phyloP scores from a whole-genome alignment of 2,888 invertebrate genomes.

The Sesamia inferens region DNA sequence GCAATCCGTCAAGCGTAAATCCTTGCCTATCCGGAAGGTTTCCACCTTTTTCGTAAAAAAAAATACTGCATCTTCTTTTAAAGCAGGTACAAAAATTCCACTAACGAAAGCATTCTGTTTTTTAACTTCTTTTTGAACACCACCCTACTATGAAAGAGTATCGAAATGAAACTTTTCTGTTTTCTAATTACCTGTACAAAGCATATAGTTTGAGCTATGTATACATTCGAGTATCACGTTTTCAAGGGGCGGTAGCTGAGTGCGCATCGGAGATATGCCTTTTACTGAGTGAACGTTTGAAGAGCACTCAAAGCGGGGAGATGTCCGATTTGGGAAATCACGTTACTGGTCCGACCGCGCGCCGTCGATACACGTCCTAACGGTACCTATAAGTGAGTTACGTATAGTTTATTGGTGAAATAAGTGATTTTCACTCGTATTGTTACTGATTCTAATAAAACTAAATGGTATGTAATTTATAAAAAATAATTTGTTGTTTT shows the following conservation, averaged over 20 bases:
- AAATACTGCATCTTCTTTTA: slow-evolving; percentile 50
- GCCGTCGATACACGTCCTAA: slow-evolving; percentile 58
- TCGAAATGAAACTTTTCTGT: slow-evolving; percentile 4
- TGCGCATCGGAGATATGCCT: slow-evolving; percentile 76
- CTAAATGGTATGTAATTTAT: slow-evolving; percentile 3
- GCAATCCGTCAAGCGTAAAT: slow-evolving; percentile 66
- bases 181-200: slow-evolving; percentile 44
- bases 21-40: slow-evolving; percentile 58
- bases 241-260: slow-evolving; percentile 72
- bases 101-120: slow-evolving; percentile 2
- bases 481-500: too few relatives aligned
- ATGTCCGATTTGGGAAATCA: slow-evolving; percentile 87
- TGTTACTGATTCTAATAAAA: slow-evolving; percentile 2
- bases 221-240: slow-evolving; percentile 70
- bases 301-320: slow-evolving; percentile 84
- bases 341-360: slow-evolving; percentile 74
- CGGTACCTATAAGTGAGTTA: slow-evolving; percentile 30
- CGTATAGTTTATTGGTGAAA: slow-evolving; percentile 26
- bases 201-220: slow-evolving; percentile 30
- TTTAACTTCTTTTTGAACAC: slow-evolving; percentile 9
- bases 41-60: slow-evolving; percentile 45
- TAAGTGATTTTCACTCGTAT: slow-evolving; percentile 10
- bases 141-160: not conserved
- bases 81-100: slow-evolving; percentile 37
- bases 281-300: slow-evolving; percentile 77